phyloP scores from a whole-genome alignment of 1,140 invertebrate genomes.

The Carcinoscorpius rotundicauda region DNA sequence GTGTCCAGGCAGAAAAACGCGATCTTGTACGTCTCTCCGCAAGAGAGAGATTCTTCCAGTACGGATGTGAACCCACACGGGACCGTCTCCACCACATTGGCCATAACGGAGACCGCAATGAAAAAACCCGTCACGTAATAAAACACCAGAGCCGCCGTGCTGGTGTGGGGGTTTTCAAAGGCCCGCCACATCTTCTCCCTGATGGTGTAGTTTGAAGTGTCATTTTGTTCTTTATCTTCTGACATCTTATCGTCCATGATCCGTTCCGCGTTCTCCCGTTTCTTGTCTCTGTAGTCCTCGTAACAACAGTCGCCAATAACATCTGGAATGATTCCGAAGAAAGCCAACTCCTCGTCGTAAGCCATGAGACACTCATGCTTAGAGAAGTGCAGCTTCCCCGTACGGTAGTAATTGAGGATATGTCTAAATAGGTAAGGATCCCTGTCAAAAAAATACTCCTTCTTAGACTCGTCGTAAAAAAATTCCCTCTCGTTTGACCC shows the following conservation, averaged over 20 bases:
- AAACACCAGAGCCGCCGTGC: constrained; percentile 94
- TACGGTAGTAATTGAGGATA: constrained; percentile 97
- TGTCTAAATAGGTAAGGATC: constrained; percentile 98
- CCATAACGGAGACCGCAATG: constrained; percentile 97
- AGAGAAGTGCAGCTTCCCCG: constrained; percentile 96
- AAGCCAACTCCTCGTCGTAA: constrained; percentile 97
- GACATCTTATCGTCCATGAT: constrained; percentile 97
- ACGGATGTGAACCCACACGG: constrained; percentile 54
- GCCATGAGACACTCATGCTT: constrained; percentile 98
- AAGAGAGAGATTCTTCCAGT: constrained; percentile 73
- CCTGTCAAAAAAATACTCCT: constrained; percentile 98
- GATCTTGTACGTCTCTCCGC: constrained; percentile 93
- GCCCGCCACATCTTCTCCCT: constrained; percentile 98
- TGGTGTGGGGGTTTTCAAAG: constrained; percentile 98
- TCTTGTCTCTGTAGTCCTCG: constrained; percentile 96
- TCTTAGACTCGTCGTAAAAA: constrained; percentile 96
- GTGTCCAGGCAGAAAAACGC: constrained; percentile 99
- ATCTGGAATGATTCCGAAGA: constrained; percentile 99
- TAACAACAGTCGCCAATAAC: constrained; percentile 98
- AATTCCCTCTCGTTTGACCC: constrained; percentile 98
- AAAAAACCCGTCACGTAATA: constrained; percentile 99
- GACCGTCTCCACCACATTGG: constrained; percentile 97
- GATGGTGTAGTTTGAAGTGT: constrained; percentile 55
- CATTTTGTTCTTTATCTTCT: constrained; percentile 73
- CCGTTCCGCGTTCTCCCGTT: constrained; percentile 94